Evolutionary conservation across 2,797 vertebrate species (phyloP).

Genomic region (Coilia nasus): DNA sequence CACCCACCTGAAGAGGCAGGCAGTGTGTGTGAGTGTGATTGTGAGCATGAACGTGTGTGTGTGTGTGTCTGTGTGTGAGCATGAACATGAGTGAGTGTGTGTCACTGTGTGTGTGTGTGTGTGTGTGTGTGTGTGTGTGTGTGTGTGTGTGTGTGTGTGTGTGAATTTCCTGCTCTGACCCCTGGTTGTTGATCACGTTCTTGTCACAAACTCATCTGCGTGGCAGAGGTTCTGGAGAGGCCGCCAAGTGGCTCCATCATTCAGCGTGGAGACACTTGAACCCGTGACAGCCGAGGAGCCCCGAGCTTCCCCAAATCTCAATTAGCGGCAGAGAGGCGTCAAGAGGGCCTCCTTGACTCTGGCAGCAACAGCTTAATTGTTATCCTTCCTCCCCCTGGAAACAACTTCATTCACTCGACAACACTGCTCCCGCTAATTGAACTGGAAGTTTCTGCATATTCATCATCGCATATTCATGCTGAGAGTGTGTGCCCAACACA

Average conservation of each 20-base stretch:
- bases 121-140: constrained; percentile 12
- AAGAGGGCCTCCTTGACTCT: constrained; percentile 79
- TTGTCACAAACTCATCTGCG: constrained; percentile 76
- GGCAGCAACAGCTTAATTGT: constrained; percentile 80
- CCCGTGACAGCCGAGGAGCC: constrained; percentile 71
- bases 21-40: constrained; percentile 43
- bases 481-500: not conserved
- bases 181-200: constrained; percentile 78
- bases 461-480: constrained; percentile 21
- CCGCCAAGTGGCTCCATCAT: constrained; percentile 71
- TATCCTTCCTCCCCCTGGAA: constrained; percentile 76
- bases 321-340: constrained; percentile 80
- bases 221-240: constrained; percentile 62
- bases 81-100: too few relatives aligned
- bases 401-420: constrained; percentile 68
- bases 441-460: constrained; percentile 42
- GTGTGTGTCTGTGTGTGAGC: not conserved
- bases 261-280: constrained; percentile 79
- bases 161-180: constrained; percentile 67
- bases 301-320: constrained; percentile 79
- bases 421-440: constrained; percentile 66
- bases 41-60: constrained; percentile 48
- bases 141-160: constrained; percentile 8
- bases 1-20: constrained; percentile 44
- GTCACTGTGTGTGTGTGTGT: too few relatives aligned